Percentiles rank a stretch among this genome's conserved stretches.
phyloP scores from a whole-genome alignment of 1,140 invertebrate genomes.

The Sitobion miscanthi region DNA sequence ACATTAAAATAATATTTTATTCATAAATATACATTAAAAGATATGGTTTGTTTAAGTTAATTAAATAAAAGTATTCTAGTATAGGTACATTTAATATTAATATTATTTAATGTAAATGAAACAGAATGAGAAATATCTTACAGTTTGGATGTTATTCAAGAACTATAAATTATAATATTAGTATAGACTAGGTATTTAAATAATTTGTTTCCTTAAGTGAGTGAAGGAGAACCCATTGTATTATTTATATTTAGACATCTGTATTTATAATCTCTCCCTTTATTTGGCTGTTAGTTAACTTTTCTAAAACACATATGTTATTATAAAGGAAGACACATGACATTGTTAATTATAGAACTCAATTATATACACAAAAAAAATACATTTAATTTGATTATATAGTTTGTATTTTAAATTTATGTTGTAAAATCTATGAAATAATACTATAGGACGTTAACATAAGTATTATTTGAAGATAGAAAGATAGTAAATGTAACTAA shows the following conservation, averaged over 20 bases:
- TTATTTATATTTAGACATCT: slow-evolving; percentile 44
- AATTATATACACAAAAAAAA: not conserved
- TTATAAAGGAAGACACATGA: not conserved
- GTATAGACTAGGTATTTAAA: not conserved
- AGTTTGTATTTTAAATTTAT: not conserved
- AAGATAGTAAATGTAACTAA: not conserved
- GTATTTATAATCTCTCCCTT: slow-evolving; percentile 29
- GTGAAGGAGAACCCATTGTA: not conserved
- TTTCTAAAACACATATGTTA: slow-evolving; percentile 28
- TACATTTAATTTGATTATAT: not conserved
- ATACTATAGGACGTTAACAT: not conserved
- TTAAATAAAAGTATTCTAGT: not conserved
- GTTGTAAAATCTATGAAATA: not conserved
- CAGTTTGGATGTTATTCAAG: not conserved
- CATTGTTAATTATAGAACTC: slow-evolving; percentile 18
- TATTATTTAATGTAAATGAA: not conserved
- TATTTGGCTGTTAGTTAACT: not conserved
- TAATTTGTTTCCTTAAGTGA: slow-evolving; percentile 9
- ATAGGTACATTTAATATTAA: not conserved
- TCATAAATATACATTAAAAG: not conserved
- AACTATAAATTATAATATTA: not conserved
- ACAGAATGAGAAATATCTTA: not conserved
- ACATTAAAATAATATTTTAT: not conserved
- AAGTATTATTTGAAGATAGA: not conserved
- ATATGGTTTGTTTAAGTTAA: not conserved